A percentile compares a stretch with the other conserved stretches of the same genome.
Evolutionary conservation across 2,113 vertebrate genomes (phyloP).

Genomic region (Paratilapia polleni): DNA sequence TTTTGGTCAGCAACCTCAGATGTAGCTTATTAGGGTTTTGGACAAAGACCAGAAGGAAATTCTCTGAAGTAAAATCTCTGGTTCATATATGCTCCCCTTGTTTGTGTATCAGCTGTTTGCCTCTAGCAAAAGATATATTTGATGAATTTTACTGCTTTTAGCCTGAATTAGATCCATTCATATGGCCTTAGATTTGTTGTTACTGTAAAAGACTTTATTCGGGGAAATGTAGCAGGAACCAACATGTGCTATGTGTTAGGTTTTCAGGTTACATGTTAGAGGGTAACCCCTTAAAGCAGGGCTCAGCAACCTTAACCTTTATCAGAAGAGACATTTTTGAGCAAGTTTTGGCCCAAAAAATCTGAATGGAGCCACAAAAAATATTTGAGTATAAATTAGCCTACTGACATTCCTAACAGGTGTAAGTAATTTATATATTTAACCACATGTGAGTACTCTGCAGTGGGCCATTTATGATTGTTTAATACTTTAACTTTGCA

Average conservation of each 20-base stretch:
- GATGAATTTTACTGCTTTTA: not conserved
- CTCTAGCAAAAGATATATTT: not conserved
- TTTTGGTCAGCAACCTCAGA: not conserved
- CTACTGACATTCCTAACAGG: too few relatives aligned
- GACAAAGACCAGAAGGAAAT: too few relatives aligned
- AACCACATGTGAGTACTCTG: too few relatives aligned
- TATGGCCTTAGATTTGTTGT: not conserved
- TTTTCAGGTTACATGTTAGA: not conserved
- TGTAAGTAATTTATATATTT: too few relatives aligned
- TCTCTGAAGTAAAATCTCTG: fast-evolving
- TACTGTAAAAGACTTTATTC: too few relatives aligned
- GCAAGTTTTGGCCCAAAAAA: too few relatives aligned
- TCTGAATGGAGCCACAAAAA: too few relatives aligned
- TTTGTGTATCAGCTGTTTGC: not conserved
- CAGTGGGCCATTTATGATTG: too few relatives aligned
- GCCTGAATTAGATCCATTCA: not conserved
- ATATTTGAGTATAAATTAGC: too few relatives aligned
- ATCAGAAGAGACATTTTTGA: too few relatives aligned
- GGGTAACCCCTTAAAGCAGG: not conserved
- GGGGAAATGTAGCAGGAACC: not conserved
- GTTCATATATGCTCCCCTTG: not conserved
- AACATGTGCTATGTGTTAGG: not conserved
- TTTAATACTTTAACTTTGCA: too few relatives aligned
- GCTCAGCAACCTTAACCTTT: too few relatives aligned
- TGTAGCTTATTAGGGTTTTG: not conserved